Base-by-base conservation (phyloP, 2,797 vertebrate genomes). In the Loris lydekkerianus region DNA sequence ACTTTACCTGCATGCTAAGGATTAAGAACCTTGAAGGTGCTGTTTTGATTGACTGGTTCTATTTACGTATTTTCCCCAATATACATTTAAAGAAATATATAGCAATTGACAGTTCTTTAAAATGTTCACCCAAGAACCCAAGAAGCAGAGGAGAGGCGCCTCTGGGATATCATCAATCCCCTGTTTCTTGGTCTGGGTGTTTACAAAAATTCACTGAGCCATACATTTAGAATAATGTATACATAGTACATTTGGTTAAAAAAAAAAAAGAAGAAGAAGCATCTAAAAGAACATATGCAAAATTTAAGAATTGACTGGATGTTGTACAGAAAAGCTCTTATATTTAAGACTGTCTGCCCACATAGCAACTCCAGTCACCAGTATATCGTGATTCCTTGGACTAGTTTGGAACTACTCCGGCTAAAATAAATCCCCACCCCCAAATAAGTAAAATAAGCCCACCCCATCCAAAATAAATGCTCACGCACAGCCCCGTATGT, bases 161-260 rank as follows among this genome's bases (percentile, higher is more conserved):
- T 4, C 18, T 2, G 3, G 37, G 53, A 31, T n/a, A 14, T 2
- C 8, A 15, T 1, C 0, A 3, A 13, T 10, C 11, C 8, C 40
- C 69, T 13, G 37, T 17, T 10, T 65, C 29, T 2, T 21, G 11
- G 29, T 37, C 75, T 94, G n/a, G 56, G 25, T 69, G 23, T 83
- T 77, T 27, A 40, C 67, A 56, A 72, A 78, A 65, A 58, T 21
- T 75, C 43, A 46, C 4, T 14, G 31, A 31, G 46, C 31, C 56
- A 11, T 15, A 43, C 13, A 40, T 73, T 67, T 34, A 65, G 37
- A 46, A 60, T 67, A 84, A 87, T 3, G 46, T 43, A 14, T 14
- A 10, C 7, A 46, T 1, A 53, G 40, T 25, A 65, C 27, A 40
- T 73, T 69, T 5, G 13, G 58, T 63, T 37, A 2, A 49, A 37